A percentile compares a stretch with the other conserved stretches of the same genome.
Conservation (phyloP, 1,140 invertebrate species). For the Cephus cinctus region DNA sequence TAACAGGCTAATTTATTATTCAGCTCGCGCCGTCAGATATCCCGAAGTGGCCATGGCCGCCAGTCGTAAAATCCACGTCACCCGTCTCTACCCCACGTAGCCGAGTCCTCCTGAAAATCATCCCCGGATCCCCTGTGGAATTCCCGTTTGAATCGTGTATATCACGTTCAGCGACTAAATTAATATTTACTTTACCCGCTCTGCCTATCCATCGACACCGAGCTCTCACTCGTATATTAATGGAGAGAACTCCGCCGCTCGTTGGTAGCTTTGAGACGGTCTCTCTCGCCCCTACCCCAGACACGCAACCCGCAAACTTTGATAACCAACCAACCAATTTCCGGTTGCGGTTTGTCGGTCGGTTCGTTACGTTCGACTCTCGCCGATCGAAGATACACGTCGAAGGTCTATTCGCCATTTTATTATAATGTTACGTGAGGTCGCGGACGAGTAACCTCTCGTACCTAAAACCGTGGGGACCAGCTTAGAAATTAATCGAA, state of each 20-base stretch:
- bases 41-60: not conserved
- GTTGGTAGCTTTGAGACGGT: constrained; percentile 15
- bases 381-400: too few species aligned
- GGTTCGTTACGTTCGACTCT: constrained; percentile 29
- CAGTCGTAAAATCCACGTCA: not conserved
- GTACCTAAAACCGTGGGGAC: too few species aligned
- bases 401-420: too few species aligned
- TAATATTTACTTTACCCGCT: constrained; percentile 53
- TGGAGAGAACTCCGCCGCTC: constrained; percentile 43
- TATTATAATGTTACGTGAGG: too few species aligned
- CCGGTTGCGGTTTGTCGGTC: constrained; percentile 52
- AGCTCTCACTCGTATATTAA: constrained; percentile 54
- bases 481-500: too few species aligned
- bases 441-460: too few species aligned
- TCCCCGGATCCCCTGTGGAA: not conserved
- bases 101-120: not conserved
- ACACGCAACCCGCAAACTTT: constrained; percentile 57
- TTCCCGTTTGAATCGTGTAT: not conserved
- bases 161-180: constrained; percentile 52
- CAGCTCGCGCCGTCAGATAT: constrained; percentile 36
- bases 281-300: constrained; percentile 22
- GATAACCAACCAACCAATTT: constrained; percentile 57
- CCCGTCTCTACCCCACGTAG: not conserved
- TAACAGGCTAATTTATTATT: constrained; percentile 55
- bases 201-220: constrained; percentile 37